phyloP scores from a whole-genome alignment of 2,888 invertebrate genomes.

The Cotesia congregata region DNA sequence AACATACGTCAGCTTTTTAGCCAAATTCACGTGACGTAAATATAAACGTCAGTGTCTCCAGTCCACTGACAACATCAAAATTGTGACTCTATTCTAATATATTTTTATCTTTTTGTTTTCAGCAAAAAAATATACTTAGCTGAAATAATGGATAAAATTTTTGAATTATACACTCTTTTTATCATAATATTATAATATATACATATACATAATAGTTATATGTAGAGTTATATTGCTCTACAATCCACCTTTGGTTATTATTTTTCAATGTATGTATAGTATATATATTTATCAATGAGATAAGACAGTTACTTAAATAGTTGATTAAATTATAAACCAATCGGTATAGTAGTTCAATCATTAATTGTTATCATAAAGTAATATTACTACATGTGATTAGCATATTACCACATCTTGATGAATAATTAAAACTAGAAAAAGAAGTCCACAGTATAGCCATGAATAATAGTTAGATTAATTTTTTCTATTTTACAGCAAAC shows the following conservation, averaged over 20 bases:
- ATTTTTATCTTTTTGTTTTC: neutral
- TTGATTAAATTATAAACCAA: neutral
- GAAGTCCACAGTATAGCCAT: neutral
- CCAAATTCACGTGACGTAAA: conserved; percentile 36
- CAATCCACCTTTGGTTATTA: conserved; percentile 21
- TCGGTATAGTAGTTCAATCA: neutral
- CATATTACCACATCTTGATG: neutral
- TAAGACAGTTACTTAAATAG: neutral
- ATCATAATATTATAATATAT: conserved; percentile 6
- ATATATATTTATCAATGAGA: neutral
- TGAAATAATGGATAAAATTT: neutral
- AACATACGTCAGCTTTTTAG: conserved; percentile 30
- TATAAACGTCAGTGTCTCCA: conserved; percentile 33
- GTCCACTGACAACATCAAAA: conserved; percentile 19
- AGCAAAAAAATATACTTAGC: conserved; percentile 18
- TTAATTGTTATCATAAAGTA: neutral
- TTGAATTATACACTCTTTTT: neutral
- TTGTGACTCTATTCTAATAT: neutral
- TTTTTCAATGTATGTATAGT: neutral
- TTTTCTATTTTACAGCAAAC: neutral
- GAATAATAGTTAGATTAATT: conserved; percentile 4
- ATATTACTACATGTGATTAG: neutral
- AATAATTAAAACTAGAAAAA: neutral
- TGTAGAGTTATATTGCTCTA: neutral
- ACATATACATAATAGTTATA: neutral